Evolutionary conservation across 2,113 vertebrate genomes (phyloP), one percentile per base, ranked within the genome.

Genomic region (Laterallus jamaicensis): DNA sequence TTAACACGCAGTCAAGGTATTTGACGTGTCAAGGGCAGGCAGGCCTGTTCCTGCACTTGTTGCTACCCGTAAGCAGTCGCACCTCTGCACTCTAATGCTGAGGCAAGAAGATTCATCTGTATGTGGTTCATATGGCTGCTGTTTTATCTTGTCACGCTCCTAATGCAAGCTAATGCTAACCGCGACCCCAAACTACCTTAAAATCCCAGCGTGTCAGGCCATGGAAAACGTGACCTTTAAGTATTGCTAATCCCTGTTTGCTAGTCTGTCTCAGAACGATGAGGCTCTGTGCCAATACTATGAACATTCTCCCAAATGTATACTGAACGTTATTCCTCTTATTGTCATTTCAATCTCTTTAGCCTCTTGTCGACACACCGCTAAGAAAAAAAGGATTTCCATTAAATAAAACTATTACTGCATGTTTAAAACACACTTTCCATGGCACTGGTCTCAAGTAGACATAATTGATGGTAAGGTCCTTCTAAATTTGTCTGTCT

Each of bases 211-310:
- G 84, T 22, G 54, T 75, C 87, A 92, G 92, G 88, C 62, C 91
- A 95, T 75, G 75, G 88, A 97, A 97, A 95, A 97, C 1, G 40
- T 79, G 89, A 95, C 82, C 90, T 96, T 93, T 94, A 97, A 95
- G 64, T 90, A 92, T 82, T 91, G 78, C 47, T 92, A 96, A 92
- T 82, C 83, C 85, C 67, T 60, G 58, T 87, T 76, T 95, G 74
- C 52, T 86, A 93, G 90, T 90, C 82, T 82, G 12, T 75, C 52
- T 82, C 54, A 92, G 94, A 95, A 87, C 88, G 78, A 91, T 9
- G 44, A 87, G 94, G 86, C 85, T 85, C 70, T 42, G 39, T 90
- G 95, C 96, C 86, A 90, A 32, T 14, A 55, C 67, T 81, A 67
- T 56, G 75, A 83, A 73, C 67, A 21, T 95, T 95, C 81, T 92